These are phyloP conservation scores for Tauraco hartlaubi DNA, from an alignment of 2,797 vertebrate genomes.

Conservation along the genomic window DNA sequence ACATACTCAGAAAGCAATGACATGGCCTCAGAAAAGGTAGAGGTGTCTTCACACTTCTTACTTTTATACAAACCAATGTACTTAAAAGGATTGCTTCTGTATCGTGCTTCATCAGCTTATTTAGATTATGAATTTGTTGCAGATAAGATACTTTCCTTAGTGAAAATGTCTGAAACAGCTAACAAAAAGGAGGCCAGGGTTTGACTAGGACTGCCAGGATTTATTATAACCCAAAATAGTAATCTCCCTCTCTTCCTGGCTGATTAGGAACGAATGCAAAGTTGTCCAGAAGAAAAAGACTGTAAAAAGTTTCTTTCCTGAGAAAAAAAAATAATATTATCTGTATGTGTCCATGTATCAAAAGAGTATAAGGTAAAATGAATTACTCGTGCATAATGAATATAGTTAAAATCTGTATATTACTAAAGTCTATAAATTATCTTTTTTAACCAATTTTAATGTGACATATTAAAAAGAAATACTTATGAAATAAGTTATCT, in stretches of 20 bases:
- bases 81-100: neutral
- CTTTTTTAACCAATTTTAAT: neutral
- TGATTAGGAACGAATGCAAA: neutral
- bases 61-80: neutral
- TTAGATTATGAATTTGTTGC: neutral
- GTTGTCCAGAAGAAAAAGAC: neutral
- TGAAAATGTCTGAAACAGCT: neutral
- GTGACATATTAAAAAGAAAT: neutral
- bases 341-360: neutral
- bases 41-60: neutral
- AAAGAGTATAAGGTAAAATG: neutral
- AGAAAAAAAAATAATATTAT: neutral
- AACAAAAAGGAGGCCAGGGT: neutral
- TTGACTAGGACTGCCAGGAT: neutral
- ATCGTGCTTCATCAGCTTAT: neutral
- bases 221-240: neutral
- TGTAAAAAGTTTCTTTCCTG: neutral
- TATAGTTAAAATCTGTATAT: neutral
- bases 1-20: neutral
- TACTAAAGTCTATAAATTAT: neutral
- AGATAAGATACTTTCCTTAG: neutral
- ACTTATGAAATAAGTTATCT: neutral
- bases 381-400: neutral
- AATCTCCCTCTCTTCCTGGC: neutral
- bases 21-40: rapidly evolving